phyloP scores from a whole-genome alignment of 1,140 invertebrate genomes.

The Pantala flavescens region DNA sequence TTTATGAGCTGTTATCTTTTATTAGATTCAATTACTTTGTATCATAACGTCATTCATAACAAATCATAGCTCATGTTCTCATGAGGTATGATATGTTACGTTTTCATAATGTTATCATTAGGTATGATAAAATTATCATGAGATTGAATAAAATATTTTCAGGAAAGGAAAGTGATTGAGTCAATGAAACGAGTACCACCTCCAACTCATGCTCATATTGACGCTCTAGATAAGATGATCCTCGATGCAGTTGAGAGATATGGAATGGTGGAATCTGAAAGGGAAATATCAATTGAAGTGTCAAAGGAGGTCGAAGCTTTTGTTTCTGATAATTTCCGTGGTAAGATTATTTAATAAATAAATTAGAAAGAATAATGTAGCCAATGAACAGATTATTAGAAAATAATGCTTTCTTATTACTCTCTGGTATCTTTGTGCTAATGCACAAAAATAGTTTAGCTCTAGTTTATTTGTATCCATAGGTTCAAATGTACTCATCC shows the following conservation, averaged over 20 bases:
- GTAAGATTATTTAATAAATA: background rate
- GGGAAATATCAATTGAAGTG: background rate
- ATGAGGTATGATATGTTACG: too few species aligned
- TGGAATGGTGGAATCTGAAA: background rate
- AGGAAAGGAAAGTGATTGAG: background rate
- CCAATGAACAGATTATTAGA: background rate
- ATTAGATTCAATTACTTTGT: too few species aligned
- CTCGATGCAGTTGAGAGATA: background rate
- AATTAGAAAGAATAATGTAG: background rate
- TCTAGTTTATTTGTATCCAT: too few species aligned
- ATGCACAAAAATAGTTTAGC: too few species aligned
- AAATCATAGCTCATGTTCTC: too few species aligned
- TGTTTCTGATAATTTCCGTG: slow-evolving; percentile 7
- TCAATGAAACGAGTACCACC: background rate
- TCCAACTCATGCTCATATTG: background rate
- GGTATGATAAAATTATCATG: too few species aligned
- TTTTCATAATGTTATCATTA: too few species aligned
- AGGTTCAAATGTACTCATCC: too few species aligned
- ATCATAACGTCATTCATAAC: too few species aligned
- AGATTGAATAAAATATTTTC: background rate
- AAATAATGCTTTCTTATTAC: background rate
- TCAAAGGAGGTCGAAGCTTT: background rate
- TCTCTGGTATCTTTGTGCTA: background rate
- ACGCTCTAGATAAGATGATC: background rate
- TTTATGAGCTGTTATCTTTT: too few species aligned